Evolutionary conservation across 2,888 invertebrate genomes (phyloP), one percentile per base, ranked within the genome.

Genomic region (Lasioglossum marginatum): DNA sequence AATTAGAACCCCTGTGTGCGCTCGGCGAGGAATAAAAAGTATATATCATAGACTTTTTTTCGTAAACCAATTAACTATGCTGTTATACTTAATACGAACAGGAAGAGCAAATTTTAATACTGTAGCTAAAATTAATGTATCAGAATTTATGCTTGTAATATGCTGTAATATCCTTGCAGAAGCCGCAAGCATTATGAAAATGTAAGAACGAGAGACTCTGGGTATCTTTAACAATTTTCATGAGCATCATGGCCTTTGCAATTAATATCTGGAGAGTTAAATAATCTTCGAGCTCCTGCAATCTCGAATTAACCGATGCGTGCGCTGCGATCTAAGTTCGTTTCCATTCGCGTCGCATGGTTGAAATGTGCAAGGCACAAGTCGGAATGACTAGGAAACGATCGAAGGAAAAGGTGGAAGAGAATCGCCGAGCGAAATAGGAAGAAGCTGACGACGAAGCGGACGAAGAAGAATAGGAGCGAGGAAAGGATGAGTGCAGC

Each of bases 391-490:
- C 48, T 23, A 23, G 23, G 23, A 52, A 8, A 83, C 82, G 81
- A 74, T 76, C 74, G 81, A 74, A 14, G 82, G 57, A 71, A 12
- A 75, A 27, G 63, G 77, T 60, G 79, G 76, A 68, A 79, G 77
- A 27, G 72, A 71, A 52, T 76, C 34, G 77, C n/a, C 31, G 66
- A 71, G 34, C 31, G 74, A 68, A 82, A 74, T 79, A 82, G 79
- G 86, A 81, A 75, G 72, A 74, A 37, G 85, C 78, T 74, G 82
- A 85, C 85, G 84, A 85, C 79, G 88, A 82, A 81, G 68, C 45
- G 71, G 86, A 82, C 81, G 86, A 87, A 86, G 87, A 86, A 87
- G 79, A 86, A 87, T 87, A 87, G 86, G 66, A 73, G 79, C 43
- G 79, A 57, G 79, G 60, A 77, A 78, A 78, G 81, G 73, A 86